Evolutionary conservation across 2,888 invertebrate genomes (phyloP).

Genomic region (Arrhopalites spinosus): DNA sequence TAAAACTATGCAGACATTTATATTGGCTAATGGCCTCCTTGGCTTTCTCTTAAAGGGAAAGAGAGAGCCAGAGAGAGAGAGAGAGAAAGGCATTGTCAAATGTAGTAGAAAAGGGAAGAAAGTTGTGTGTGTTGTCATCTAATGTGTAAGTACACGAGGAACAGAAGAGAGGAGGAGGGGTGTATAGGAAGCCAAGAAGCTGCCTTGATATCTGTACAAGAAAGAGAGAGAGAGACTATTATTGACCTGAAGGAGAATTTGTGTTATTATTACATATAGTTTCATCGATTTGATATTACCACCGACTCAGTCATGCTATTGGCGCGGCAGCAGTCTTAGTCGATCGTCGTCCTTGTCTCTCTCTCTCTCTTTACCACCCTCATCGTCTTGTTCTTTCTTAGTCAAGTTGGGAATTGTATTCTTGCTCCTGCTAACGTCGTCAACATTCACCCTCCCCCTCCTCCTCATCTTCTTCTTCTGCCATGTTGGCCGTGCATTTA

Average conservation of each 20-base stretch:
- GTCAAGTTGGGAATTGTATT: neutral
- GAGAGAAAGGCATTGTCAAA: too few species aligned
- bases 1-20: constrained; percentile 5
- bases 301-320: constrained; percentile 12
- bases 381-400: constrained; percentile 6
- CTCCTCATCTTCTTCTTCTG: neutral
- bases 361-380: neutral
- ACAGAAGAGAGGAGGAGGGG: neutral
- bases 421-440: neutral
- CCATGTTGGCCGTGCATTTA: too few species aligned
- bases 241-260: constrained; percentile 30
- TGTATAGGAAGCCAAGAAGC: neutral
- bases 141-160: neutral
- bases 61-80: too few species aligned
- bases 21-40: neutral
- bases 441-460: constrained; percentile 7
- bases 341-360: neutral
- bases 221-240: constrained; percentile 9
- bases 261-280: constrained; percentile 20
- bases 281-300: constrained; percentile 32
- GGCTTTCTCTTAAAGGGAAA: too few species aligned
- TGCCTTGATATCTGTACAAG: neutral
- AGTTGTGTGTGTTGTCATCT: too few species aligned
- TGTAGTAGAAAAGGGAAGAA: too few species aligned
- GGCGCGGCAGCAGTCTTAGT: neutral